Percentiles rank a stretch among this genome's conserved stretches.
phyloP scores from a whole-genome alignment of 2,797 vertebrate species.

The Glossophaga mutica region DNA sequence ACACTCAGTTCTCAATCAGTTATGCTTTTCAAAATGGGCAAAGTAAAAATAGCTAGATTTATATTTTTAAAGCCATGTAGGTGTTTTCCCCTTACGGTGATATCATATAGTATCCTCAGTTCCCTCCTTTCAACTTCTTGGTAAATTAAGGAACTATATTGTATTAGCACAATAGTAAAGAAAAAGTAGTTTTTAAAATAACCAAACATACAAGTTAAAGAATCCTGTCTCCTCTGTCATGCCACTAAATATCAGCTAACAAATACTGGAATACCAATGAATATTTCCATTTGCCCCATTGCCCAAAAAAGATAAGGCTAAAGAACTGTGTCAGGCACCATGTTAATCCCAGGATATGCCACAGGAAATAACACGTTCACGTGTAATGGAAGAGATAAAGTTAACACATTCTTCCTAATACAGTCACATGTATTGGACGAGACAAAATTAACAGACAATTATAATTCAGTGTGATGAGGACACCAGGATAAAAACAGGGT shows the following conservation, averaged over 20 bases:
- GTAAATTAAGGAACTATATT: neutral
- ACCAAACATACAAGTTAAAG: neutral
- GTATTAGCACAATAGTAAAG: neutral
- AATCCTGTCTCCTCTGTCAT: neutral
- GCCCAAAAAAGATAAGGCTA: neutral
- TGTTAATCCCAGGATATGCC: neutral
- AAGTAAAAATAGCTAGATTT: neutral
- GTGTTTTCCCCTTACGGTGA: neutral
- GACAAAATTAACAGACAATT: constrained; percentile 38
- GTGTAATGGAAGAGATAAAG: neutral
- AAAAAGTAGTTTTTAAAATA: neutral
- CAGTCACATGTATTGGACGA: neutral
- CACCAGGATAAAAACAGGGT: neutral
- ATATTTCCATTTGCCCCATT: neutral
- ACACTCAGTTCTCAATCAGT: neutral
- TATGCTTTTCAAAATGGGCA: neutral
- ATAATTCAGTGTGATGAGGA: neutral
- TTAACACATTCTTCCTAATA: constrained; percentile 15
- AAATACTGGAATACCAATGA: neutral
- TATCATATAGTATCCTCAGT: neutral
- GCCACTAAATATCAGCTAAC: neutral
- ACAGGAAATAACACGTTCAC: neutral
- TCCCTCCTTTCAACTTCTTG: neutral
- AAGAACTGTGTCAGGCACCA: neutral
- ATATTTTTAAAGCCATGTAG: neutral